Evolutionary conservation across 2,888 invertebrate species (phyloP), one percentile per base, ranked within the genome.

Genomic region (Spialia ferax): DNA sequence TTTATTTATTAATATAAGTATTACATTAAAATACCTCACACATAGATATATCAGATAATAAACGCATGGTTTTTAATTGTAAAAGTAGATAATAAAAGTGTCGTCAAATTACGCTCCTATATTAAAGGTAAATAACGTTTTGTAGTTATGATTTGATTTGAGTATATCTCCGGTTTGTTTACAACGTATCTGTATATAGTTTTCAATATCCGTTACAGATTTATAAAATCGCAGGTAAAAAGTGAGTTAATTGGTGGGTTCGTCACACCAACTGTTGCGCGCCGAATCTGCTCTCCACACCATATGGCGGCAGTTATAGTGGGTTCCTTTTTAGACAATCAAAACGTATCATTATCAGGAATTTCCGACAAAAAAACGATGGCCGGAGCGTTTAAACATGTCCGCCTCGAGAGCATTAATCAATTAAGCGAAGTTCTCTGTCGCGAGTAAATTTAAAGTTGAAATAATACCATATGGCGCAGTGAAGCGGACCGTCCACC

Each of bases 281-380:
- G 79, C 77, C 82, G 81, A 91, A 90, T 91, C 88, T 83, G 79
- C 82, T 83, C 77, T 76, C 73, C 76, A 73, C 83, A 75, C 89
- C 93, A 93, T 91, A 93, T 93, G 93, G 87, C 80, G 81, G 75
- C 69, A 11, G 64, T 54, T 79, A 42, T 79, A 82, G 80, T 80
- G 80, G 81, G 72, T 52, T 78, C 80, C 83, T 81, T 80, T 80
- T 81, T 81, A 87, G 84, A 87, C 86, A 90, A 92, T 91, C 90
- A 86, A 79, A 91, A 87, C 86, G 87, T 91, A 93, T 92, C 86
- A 92, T 92, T 92, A 92, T 81, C 80, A 80, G 86, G 84, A 86
- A 87, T 89, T 55, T 85, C 80, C 76, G 74, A 86, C 81, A 92
- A 91, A 89, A 91, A 91, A 91, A 87, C 79, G 77, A 83, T 79